A percentile compares a stretch with the other conserved stretches of the same genome.
Evolutionary conservation across 1,140 invertebrate genomes (phyloP).

Genomic region (Drosophila serrata): DNA sequence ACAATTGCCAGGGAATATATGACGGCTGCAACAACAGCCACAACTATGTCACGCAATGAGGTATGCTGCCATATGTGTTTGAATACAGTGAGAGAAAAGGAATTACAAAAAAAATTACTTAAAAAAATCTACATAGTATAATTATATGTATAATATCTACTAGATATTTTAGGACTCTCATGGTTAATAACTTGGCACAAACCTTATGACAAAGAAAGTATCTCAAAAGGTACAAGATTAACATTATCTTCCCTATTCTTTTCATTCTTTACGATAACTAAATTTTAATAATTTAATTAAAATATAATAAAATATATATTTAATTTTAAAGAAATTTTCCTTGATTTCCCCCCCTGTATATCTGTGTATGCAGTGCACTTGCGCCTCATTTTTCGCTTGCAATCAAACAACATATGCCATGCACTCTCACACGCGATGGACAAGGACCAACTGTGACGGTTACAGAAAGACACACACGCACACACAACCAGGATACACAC

Average conservation of each 20-base stretch:
- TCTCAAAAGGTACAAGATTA: not conserved
- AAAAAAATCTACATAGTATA: not conserved
- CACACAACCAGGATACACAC: not conserved
- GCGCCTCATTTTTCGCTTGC: constrained; percentile 63
- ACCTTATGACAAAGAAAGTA: not conserved
- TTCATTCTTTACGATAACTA: not conserved
- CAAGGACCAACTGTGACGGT: constrained; percentile 59
- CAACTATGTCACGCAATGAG: constrained; percentile 63
- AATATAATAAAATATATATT: not conserved
- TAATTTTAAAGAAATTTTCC: not conserved
- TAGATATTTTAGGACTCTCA: not conserved
- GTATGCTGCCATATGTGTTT: constrained; percentile 21
- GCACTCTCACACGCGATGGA: constrained; percentile 61
- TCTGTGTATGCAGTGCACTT: constrained; percentile 44
- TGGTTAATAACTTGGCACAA: not conserved
- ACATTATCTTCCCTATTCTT: not conserved
- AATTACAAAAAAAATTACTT: not conserved
- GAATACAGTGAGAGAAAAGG: constrained; percentile 2
- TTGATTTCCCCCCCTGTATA: constrained; percentile 14
- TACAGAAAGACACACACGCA: constrained; percentile 22
- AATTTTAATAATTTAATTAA: not conserved
- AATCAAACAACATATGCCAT: constrained; percentile 76
- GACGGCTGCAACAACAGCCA: constrained; percentile 52
- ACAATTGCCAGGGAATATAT: constrained; percentile 62
- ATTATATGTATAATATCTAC: not conserved